Conservation (phyloP, 2,113 vertebrate species). For the Petroica traversi region DNA sequence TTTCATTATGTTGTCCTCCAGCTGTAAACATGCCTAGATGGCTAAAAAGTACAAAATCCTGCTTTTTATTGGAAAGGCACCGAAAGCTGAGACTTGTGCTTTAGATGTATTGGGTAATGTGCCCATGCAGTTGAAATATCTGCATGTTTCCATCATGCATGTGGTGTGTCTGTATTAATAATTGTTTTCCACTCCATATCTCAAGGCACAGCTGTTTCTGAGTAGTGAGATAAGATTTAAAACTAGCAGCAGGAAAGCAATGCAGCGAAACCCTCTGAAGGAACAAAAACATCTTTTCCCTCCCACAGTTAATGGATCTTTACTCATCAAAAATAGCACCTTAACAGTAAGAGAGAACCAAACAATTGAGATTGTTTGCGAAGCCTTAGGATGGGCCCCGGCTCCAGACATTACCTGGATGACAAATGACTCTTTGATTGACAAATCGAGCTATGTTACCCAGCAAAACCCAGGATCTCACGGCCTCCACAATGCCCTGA, state of each 20-base stretch:
- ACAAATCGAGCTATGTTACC: constrained; percentile 67
- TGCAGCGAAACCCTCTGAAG: neutral
- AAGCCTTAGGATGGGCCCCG: constrained; percentile 80
- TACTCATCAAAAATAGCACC: constrained; percentile 71
- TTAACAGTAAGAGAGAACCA: constrained; percentile 68
- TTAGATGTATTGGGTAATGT: neutral
- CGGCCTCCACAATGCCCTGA: constrained; percentile 68
- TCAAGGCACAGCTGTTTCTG: neutral
- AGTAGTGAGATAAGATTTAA: neutral
- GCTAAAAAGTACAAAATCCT: neutral
- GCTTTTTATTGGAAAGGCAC: neutral
- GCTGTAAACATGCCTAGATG: neutral
- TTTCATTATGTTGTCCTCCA: neutral
- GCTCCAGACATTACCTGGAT: constrained; percentile 80
- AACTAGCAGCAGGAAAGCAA: neutral
- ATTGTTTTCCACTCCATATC: neutral
- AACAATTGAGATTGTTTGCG: constrained; percentile 76
- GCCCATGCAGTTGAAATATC: neutral
- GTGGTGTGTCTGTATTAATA: neutral
- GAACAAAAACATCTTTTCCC: constrained; percentile 64
- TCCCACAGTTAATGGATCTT: constrained; percentile 79
- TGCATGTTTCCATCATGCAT: neutral
- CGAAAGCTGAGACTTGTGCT: neutral
- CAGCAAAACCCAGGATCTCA: constrained; percentile 46
- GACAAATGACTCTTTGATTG: constrained; percentile 60